Base-by-base conservation (phyloP, 1,140 invertebrate genomes). In the Rhynchophorus ferrugineus region DNA sequence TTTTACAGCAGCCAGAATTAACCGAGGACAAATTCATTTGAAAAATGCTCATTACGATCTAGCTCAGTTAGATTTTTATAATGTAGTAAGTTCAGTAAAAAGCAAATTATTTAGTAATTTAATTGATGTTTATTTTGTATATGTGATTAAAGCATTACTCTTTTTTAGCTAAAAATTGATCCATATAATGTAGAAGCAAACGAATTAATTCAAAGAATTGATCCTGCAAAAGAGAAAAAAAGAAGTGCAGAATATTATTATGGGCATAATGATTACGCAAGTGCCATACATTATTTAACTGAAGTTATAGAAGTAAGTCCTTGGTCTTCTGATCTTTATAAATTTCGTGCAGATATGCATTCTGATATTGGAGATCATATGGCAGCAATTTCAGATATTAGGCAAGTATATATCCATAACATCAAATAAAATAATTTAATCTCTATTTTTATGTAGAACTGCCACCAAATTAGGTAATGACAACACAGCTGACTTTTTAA, bases 381-480 rank as follows among this genome's bases (percentile, higher is more conserved):
- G 58, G 84, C 86, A 52, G 96, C 95, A 7, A 89, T 98, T 50
- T 80, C 82, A 14, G 96, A 99, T 70, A 81, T 98, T 59, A 76
- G 89, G 89, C 13, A 13, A 13, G 37, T 13, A 38, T 38, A 38
- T 5, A 6, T 38, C 5, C 18, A 38, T 38, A n/a, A n/a, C n/a
- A n/a, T 38, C 13, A 38, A 19, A 38, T 13, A 38, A 38, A 6
- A 29, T 29, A 29, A 11, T 29, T 5, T 11, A 6, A 6, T 29
- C 24, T 29, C 24, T 11, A 29, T 29, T 6, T 29, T 29, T 29
- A 8, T 34, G n/a, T 14, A 38, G 37, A 49, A 83, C 89, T 2
- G 85, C 91, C 3, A 95, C 94, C 11, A 91, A 95, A 66, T 75
- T 99, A 22, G 78, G 85, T 35, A 81, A 85, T 45, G 96, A 99